Evolutionary conservation across 2,797 vertebrate species (phyloP), one percentile per base, ranked within the genome.

Genomic region (Corythornis leucogaster): DNA sequence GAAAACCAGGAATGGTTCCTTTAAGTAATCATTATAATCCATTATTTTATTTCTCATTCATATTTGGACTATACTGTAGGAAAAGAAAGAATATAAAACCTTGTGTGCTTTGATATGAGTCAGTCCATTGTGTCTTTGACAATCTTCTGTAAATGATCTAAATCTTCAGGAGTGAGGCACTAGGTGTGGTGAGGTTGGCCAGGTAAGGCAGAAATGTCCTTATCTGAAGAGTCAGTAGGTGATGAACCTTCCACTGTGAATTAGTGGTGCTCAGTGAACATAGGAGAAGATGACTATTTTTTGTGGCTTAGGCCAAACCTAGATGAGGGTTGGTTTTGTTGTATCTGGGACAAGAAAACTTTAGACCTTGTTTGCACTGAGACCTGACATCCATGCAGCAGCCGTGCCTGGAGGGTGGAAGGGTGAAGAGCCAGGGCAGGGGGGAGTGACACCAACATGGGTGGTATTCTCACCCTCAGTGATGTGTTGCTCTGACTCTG

Each of bases 401-500:
- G n/a, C 30, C 0, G 0, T 53, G 43, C 31, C 78, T 26, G 26
- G 43, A 42, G 26, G 35, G 30, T 54, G 61, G 75, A 76, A 71
- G 48, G 17, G 38, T 63, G 53, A 24, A 45, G 53, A 87, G 51
- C 21, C 9, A 12, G 53, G 57, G 45, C 17, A 53, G 22, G 40
- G 40, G 20, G 61, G 35, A 19, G 21, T 4, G 74, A 50, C 45
- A 59, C 53, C 48, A n/a, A 1, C 3, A 0, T 21, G 26, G 73
- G 19, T 40, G 45, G 22, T 67, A 3, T 16, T 11, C 45, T 74
- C 62, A 51, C 0, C 58, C 21, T 68, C 5, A 1, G 14, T 73
- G 19, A 0, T 11, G 11, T 2, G 0, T 61, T 54, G 7, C 45
- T 66, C 54, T 62, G 31, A 33, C 33, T 33, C 8, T 0, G 0